phyloP scores from a whole-genome alignment of 2,113 vertebrate species.

The Hypocryptadius cinnamomeus region DNA sequence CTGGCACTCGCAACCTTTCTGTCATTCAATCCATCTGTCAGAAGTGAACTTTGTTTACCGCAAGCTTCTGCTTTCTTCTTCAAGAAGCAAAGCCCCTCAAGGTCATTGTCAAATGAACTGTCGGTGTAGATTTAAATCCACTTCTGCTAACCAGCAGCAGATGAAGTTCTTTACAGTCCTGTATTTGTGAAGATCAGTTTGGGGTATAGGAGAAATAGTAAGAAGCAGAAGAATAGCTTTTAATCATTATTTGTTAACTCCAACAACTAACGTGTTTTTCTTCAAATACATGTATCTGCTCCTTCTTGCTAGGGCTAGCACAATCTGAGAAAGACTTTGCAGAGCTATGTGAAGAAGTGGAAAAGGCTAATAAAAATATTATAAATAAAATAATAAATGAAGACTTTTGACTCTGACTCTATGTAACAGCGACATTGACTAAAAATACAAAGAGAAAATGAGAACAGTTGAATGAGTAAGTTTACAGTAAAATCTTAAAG shows the following conservation, averaged over 20 bases:
- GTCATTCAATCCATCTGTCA: constrained; percentile 99
- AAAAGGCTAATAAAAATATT: constrained; percentile 47
- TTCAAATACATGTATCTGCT: constrained; percentile 8
- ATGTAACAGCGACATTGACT: constrained; percentile 42
- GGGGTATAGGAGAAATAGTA: constrained; percentile 60
- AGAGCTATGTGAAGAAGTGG: constrained; percentile 18
- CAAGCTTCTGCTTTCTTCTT: constrained; percentile 99
- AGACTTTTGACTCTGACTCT: background rate
- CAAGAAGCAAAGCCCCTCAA: constrained; percentile 95
- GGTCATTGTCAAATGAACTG: constrained; percentile 86
- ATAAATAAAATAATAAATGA: constrained; percentile 32
- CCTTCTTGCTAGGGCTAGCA: constrained; percentile 38
- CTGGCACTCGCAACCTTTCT: constrained; percentile 99
- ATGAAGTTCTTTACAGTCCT: constrained; percentile 68
- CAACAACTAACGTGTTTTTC: constrained; percentile 53
- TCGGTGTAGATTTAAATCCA: constrained; percentile 80
- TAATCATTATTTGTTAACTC: constrained; percentile 58
- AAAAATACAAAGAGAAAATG: constrained; percentile 57
- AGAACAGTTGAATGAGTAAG: constrained; percentile 47
- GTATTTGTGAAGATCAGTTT: constrained; percentile 66
- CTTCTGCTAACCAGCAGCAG: constrained; percentile 71
- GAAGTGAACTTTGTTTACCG: constrained; percentile 99
- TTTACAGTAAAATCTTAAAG: constrained; percentile 53
- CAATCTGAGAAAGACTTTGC: background rate
- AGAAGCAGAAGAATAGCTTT: constrained; percentile 61